A percentile compares a stretch with the other conserved stretches of the same genome.
These are phyloP conservation scores for Stenodera caucasica DNA, from an alignment of 2,888 invertebrate species.

Conservation along the genomic window DNA sequence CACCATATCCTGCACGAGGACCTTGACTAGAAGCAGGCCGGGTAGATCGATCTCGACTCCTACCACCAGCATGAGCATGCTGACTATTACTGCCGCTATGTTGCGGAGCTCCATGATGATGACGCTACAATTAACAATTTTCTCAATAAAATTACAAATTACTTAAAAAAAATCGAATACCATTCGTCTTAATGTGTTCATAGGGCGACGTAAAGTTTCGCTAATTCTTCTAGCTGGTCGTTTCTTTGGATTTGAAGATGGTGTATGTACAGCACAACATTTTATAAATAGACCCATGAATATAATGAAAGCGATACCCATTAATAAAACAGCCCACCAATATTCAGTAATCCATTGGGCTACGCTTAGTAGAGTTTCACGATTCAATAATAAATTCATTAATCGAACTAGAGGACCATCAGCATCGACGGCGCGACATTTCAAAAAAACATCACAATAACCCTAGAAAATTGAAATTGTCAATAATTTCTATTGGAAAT, in stretches of 20 bases:
- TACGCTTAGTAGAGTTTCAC: constrained; percentile 82
- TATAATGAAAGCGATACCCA: constrained; percentile 88
- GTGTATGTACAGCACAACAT: constrained; percentile 99
- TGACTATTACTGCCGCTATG: constrained; percentile 30
- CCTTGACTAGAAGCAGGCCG: constrained; percentile 58
- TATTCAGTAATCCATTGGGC: constrained; percentile 93
- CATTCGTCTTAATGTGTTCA: constrained; percentile 89
- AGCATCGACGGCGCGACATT: constrained; percentile 97
- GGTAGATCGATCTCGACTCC: constrained; percentile 50
- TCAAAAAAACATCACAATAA: constrained; percentile 99
- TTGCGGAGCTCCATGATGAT: constrained; percentile 52
- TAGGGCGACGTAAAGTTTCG: constrained; percentile 87
- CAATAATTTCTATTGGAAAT: too few relatives aligned
- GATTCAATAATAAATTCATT: constrained; percentile 93
- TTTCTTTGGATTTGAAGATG: constrained; percentile 97
- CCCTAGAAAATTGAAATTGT: constrained; percentile 63
- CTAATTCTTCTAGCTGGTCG: constrained; percentile 92
- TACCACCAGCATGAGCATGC: constrained; percentile 26
- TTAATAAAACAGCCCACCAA: constrained; percentile 94
- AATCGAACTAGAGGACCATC: constrained; percentile 96
- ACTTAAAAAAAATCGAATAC: constrained; percentile 50
- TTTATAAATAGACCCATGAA: constrained; percentile 99
- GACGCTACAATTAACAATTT: constrained; percentile 47
- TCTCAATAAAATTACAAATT: neutral
- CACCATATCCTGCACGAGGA: constrained; percentile 70